A percentile compares a stretch with the other conserved stretches of the same genome.
Evolutionary conservation across 2,888 invertebrate species (phyloP).

Genomic region (Elegia similella): DNA sequence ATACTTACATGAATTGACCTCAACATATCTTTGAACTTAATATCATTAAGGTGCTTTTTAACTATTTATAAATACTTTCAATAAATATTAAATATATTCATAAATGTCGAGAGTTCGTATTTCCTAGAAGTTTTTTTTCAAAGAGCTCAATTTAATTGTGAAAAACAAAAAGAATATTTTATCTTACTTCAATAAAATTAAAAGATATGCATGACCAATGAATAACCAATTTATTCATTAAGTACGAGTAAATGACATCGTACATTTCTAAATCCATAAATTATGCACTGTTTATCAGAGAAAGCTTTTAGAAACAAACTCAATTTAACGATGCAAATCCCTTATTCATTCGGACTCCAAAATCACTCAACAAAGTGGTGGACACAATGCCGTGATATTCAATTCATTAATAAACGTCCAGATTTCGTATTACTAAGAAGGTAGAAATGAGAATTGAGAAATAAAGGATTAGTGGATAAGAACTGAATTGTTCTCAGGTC

Average conservation of each 20-base stretch:
- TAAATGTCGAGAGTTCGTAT: no score
- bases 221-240: no score
- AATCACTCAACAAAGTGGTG: conserved; percentile 37
- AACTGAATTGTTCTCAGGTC: conserved; percentile 28
- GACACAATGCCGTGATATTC: conserved; percentile 43
- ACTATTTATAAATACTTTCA: no score
- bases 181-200: no score
- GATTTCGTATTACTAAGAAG: conserved; percentile 29
- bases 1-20: no score
- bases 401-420: conserved; percentile 55
- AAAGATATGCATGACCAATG: no score
- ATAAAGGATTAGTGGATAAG: conserved; percentile 41
- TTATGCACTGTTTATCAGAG: conserved; percentile 37
- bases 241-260: conserved; percentile 27
- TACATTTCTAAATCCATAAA: conserved; percentile 29
- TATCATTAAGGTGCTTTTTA: no score
- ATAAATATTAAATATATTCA: no score
- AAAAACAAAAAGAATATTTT: no score
- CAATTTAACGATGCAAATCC: conserved; percentile 48
- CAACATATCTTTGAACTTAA: no score
- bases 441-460: conserved; percentile 17
- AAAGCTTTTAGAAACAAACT: conserved; percentile 40
- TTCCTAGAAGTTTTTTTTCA: no score
- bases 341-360: conserved; percentile 38
- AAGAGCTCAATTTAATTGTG: no score